Base-by-base conservation (phyloP, 2,113 vertebrate genomes). In the Aegotheles bennettii region DNA sequence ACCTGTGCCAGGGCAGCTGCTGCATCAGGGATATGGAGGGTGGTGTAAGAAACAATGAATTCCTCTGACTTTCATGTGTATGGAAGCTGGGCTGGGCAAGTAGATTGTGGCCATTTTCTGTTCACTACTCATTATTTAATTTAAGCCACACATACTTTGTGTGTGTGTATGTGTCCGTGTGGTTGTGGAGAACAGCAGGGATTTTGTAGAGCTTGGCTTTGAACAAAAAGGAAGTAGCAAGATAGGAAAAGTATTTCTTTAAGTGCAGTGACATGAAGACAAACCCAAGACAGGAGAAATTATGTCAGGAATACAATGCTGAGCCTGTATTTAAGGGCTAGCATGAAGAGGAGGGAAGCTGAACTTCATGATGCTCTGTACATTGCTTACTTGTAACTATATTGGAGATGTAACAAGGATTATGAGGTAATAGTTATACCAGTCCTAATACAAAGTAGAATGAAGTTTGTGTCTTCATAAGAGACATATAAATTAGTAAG, bases 141-240 rank as follows among this genome's bases (percentile, higher is more conserved):
- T 24, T 21, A 53, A 84, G 54, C 16, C 61, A 23, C 2, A 0
- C 7, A 3, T 60, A 53, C 47, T 59, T 4, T 16, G 6, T 53
- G 17, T 21, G 10, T 60, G 11, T 70, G 24, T 10, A 0, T 4
- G 12, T 25, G n/a, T 42, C 53, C 17, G 0, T 9, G 61, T 45
- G 65, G 16, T 61, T 47, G 35, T 17, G 75, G 53, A 68, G 67
- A 85, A 12, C 74, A 65, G 67, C 14, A 35, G 68, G 45, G 64
- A 29, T 40, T 75, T 70, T 59, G 48, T 24, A 59, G 51, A 81
- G 38, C 24, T 57, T 91, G 90, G 51, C 61, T 93, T 87, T 71
- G 74, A 79, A 31, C 26, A 20, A 23, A 63, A 75, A 75, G 20
- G 43, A 68, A 79, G 51, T 9, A 64, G 18, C 25, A 33, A 63